phyloP scores from a whole-genome alignment of 2,113 vertebrate genomes.

The Telmatochromis brichardi region DNA sequence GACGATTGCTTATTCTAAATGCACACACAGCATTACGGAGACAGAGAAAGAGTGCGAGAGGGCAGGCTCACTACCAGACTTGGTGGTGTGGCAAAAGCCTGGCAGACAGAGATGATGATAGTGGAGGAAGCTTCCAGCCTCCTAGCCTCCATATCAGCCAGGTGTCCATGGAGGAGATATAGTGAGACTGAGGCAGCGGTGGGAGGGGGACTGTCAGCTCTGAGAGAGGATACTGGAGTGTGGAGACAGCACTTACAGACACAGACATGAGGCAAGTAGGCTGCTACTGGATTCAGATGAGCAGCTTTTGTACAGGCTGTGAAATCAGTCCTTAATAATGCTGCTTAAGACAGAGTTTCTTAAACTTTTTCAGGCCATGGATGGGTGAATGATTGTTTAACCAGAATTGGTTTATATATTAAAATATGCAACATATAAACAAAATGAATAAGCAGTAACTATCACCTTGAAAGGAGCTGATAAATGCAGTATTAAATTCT shows the following conservation, averaged over 20 bases:
- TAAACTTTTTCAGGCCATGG: background rate
- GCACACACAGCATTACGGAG: background rate
- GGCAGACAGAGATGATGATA: constrained; percentile 55
- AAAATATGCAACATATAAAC: background rate
- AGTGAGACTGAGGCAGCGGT: background rate
- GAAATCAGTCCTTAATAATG: background rate
- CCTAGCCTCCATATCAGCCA: constrained; percentile 41
- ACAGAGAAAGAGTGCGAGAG: background rate
- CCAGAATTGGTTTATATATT: background rate
- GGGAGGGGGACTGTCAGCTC: constrained; percentile 9
- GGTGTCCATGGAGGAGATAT: constrained; percentile 40
- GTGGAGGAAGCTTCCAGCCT: constrained; percentile 41
- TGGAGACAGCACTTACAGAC: background rate
- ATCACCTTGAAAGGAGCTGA: background rate
- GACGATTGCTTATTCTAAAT: background rate
- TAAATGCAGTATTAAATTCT: background rate
- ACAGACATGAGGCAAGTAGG: background rate
- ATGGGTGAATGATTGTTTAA: background rate
- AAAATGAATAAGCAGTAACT: background rate
- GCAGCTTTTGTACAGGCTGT: background rate
- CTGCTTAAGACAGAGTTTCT: background rate
- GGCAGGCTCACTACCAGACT: constrained; percentile 21
- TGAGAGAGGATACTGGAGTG: background rate
- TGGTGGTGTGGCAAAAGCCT: constrained; percentile 45
- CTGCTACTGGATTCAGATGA: background rate